phyloP scores from a whole-genome alignment of 2,797 vertebrate species.

The Balearica regulorum region DNA sequence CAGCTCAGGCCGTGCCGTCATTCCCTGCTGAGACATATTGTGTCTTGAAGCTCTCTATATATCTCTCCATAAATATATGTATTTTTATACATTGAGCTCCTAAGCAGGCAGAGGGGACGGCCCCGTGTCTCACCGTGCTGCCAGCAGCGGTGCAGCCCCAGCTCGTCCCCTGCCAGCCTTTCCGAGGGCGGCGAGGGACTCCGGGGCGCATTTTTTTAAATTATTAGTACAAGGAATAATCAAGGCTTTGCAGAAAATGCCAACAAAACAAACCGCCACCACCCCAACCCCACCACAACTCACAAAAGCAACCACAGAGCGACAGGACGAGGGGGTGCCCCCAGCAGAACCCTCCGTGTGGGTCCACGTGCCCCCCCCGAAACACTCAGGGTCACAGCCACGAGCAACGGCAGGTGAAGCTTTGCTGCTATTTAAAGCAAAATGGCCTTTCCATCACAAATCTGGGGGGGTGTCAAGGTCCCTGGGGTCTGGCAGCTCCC shows the following conservation, averaged over 20 bases:
- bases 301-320: accelerated
- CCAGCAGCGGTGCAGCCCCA: accelerated
- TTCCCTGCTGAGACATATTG: background rate
- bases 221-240: background rate
- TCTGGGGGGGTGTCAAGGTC: background rate
- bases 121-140: accelerated
- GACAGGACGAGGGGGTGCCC: background rate
- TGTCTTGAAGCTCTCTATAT: background rate
- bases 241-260: background rate
- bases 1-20: accelerated
- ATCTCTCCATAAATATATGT: background rate
- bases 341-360: accelerated
- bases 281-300: background rate
- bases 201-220: accelerated
- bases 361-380: accelerated
- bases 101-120: accelerated
- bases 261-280: background rate
- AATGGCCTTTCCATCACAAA: background rate
- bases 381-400: accelerated
- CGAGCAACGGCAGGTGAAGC: background rate
- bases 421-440: background rate
- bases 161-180: accelerated
- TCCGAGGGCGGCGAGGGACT: accelerated
- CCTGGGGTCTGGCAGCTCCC: background rate
- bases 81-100: background rate